A percentile compares a stretch with the other conserved stretches of the same genome.
phyloP scores from a whole-genome alignment of 1,140 invertebrate species.

The roundworm (Caenorhabditis elegans) region DNA sequence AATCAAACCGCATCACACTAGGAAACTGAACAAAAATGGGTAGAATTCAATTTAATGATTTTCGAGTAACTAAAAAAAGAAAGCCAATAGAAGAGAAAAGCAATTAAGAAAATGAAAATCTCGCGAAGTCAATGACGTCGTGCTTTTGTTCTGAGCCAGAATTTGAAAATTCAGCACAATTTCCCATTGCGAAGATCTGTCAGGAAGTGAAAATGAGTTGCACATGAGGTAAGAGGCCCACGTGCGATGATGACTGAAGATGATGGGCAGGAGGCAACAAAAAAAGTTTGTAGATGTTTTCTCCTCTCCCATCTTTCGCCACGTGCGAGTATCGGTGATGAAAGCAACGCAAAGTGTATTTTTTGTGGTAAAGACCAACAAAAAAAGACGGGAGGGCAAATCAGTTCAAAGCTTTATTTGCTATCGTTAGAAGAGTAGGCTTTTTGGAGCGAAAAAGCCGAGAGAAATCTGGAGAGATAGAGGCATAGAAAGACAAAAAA shows the following conservation, averaged over 20 bases:
- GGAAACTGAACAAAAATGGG: too few species aligned
- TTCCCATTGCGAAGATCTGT: neutral
- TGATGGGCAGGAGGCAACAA: neutral
- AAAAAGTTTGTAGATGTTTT: constrained; percentile 23
- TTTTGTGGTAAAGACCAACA: neutral
- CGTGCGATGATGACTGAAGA: constrained; percentile 12
- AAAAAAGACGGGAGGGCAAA: neutral
- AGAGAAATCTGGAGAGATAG: constrained; percentile 16
- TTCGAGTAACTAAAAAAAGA: neutral
- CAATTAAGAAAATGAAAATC: neutral
- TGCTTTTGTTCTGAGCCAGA: neutral
- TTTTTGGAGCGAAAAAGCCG: neutral
- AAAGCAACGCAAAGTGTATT: neutral
- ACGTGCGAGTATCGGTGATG: constrained; percentile 12
- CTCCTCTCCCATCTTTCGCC: neutral
- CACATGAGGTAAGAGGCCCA: neutral
- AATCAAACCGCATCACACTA: neutral
- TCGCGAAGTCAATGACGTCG: neutral
- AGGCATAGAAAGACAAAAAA: neutral
- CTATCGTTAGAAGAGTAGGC: neutral
- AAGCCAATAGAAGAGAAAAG: neutral
- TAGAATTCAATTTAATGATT: too few species aligned
- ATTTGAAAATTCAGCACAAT: too few species aligned
- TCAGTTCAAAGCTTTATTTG: constrained; percentile 4
- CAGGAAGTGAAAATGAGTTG: constrained; percentile 5